phyloP scores from a whole-genome alignment of 2,797 vertebrate species.

The Adrianichthys oophorus region DNA sequence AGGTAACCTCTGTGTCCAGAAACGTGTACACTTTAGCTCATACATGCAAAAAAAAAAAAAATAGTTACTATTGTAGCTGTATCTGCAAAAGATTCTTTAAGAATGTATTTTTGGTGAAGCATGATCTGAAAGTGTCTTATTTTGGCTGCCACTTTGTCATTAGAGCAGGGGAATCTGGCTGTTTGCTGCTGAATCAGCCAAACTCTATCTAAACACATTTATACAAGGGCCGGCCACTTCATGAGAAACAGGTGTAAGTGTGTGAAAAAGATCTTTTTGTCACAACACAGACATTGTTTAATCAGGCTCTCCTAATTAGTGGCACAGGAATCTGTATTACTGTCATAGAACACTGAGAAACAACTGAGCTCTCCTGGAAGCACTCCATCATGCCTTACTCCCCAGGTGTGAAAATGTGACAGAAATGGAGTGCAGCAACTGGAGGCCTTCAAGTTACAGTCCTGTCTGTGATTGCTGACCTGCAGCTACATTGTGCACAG shows the following conservation, averaged over 20 bases:
- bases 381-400: constrained; percentile 14
- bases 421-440: constrained; percentile 6
- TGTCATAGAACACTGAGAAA: constrained; percentile 18
- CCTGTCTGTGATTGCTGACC: constrained; percentile 7
- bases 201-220: neutral
- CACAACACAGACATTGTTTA: constrained; percentile 5
- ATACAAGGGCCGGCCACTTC: no score
- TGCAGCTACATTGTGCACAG: constrained; percentile 3
- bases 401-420: constrained; percentile 8
- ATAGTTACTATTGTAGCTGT: constrained; percentile 1
- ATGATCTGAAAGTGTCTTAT: neutral
- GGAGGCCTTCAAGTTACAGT: constrained; percentile 11
- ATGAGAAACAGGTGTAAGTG: neutral
- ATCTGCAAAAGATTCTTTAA: constrained; percentile 1
- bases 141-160: neutral
- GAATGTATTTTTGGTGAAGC: neutral
- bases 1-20: neutral
- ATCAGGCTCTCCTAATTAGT: constrained; percentile 3
- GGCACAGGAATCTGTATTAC: constrained; percentile 14
- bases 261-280: neutral
- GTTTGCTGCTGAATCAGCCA: neutral
- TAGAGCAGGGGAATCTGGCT: neutral
- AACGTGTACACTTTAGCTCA: neutral
- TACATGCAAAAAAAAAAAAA: constrained; percentile 4
- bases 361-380: constrained; percentile 17